Evolutionary conservation across 1,140 invertebrate genomes (phyloP), one percentile per base, ranked within the genome.

Genomic region (Drosophila kohkoa): DNA sequence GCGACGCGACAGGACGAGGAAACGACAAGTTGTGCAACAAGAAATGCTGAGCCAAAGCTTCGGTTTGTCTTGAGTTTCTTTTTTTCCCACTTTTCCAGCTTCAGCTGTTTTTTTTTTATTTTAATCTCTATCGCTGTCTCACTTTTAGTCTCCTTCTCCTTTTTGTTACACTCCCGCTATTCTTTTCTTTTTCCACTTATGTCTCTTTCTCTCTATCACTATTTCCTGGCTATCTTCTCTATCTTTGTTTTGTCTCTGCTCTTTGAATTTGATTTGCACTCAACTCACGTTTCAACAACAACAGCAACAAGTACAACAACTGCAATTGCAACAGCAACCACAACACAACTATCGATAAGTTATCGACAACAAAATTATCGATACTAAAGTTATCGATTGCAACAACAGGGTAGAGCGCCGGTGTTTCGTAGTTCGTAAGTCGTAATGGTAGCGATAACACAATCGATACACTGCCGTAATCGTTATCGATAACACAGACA

Each of bases 1-100:
- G 7, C 66, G 38, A 3, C 68, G 35, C 3, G 32, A 55, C 8
- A 65, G 43, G 43, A 57, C 43, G 25, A 10, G 10, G 11, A 72
- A 83, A 35, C 68, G 70, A 25, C 74, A 75, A 64, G 60, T 79
- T 46, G 60, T n/a, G 48, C 60, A 64, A 38, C 60, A 64, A 25
- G 54, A 73, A 32, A 32, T 5, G 16, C 59, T 79, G 28, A 35
- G 48, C 13, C 57, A 65, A 43, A 69, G 69, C 66, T 66, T 77
- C 79, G 81, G 86, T 79, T 86, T 73, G 86, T 86, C 70, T 78
- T 62, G 71, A 71, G 49, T 52, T 79, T 25, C 20, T 25, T 25
- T 25, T 25, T 77, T 65, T 38, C 1, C 10, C 57, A 58, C 28
- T 11, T 55, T 54, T 75, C 49, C 16, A 16, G 20, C 20, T 38